Evolutionary conservation across 2,888 invertebrate genomes (phyloP).

Genomic region (Hirtodrosophila cameraria): DNA sequence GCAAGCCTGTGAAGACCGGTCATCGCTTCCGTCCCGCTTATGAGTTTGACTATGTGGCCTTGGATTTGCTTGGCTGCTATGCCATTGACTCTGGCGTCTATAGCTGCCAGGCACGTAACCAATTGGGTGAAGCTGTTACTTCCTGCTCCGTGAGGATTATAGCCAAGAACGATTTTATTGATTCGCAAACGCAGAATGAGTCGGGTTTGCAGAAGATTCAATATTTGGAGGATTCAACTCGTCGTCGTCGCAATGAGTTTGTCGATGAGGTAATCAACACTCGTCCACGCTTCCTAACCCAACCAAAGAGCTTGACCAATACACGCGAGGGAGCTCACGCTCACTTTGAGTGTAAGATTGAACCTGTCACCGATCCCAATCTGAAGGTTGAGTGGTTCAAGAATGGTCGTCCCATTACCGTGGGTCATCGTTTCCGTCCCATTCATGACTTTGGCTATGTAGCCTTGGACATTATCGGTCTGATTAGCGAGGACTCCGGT

Average conservation of each 20-base stretch:
- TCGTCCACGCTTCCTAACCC: conserved; percentile 93
- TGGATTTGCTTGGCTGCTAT: conserved; percentile 97
- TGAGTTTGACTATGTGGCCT: conserved; percentile 98
- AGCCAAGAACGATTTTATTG: conserved; percentile 94
- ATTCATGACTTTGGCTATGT: conserved; percentile 99
- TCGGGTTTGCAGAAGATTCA: conserved; percentile 96
- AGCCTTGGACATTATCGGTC: conserved; percentile 97
- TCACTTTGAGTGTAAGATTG: conserved; percentile 98
- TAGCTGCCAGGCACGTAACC: conserved; percentile 97
- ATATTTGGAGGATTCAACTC: conserved; percentile 93
- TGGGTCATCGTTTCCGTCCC: conserved; percentile 97
- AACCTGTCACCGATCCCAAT: conserved; percentile 98
- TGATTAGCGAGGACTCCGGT: conserved; percentile 98
- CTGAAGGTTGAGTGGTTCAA: conserved; percentile 98
- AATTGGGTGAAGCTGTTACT: conserved; percentile 96
- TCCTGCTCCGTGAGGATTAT: conserved; percentile 95
- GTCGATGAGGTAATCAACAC: conserved; percentile 93
- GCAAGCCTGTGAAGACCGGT: conserved; percentile 95
- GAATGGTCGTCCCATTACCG: conserved; percentile 96
- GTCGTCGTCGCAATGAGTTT: conserved; percentile 92
- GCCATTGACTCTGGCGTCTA: conserved; percentile 99
- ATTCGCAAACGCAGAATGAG: conserved; percentile 94
- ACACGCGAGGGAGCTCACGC: conserved; percentile 95
- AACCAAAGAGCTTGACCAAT: conserved; percentile 93
- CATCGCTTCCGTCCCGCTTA: conserved; percentile 97